Evolutionary conservation across 2,888 invertebrate species (phyloP).

Genomic region (Macropis europaea): DNA sequence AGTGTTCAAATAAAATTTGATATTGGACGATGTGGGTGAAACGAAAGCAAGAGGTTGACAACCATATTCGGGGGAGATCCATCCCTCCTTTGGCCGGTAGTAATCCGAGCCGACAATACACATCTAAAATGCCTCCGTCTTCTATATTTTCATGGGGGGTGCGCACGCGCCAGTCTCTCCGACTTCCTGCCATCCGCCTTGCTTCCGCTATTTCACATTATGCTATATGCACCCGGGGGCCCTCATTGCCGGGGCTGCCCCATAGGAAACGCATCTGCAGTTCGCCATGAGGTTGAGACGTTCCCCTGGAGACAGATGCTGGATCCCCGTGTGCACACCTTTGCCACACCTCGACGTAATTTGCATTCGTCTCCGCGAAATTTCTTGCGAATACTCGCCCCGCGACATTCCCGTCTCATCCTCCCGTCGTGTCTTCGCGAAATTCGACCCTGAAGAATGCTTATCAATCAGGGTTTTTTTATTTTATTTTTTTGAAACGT

Average conservation of each 20-base stretch:
- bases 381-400: no score
- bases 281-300: slow-evolving; percentile 41
- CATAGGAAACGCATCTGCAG: slow-evolving; percentile 63
- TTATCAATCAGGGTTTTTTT: no score
- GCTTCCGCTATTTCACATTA: slow-evolving; percentile 76
- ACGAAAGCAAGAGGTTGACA: slow-evolving; percentile 43
- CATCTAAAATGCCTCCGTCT: slow-evolving; percentile 68
- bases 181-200: slow-evolving; percentile 78
- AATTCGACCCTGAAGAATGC: no score
- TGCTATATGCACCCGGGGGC: slow-evolving; percentile 62
- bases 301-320: slow-evolving; percentile 63
- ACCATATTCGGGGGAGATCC: slow-evolving; percentile 49
- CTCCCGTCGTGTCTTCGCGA: no score
- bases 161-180: slow-evolving; percentile 78
- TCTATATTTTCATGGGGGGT: slow-evolving; percentile 69
- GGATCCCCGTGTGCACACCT: slow-evolving; percentile 29
- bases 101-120: slow-evolving; percentile 73
- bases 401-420: no score
- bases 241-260: slow-evolving; percentile 51
- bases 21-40: not conserved
- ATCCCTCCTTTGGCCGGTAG: slow-evolving; percentile 50
- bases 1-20: no score
- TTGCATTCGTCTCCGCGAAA: slow-evolving; percentile 18
- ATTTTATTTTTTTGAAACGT: no score
- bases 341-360: not conserved